phyloP scores from a whole-genome alignment of 2,888 invertebrate genomes.

The Apamea epomidion region DNA sequence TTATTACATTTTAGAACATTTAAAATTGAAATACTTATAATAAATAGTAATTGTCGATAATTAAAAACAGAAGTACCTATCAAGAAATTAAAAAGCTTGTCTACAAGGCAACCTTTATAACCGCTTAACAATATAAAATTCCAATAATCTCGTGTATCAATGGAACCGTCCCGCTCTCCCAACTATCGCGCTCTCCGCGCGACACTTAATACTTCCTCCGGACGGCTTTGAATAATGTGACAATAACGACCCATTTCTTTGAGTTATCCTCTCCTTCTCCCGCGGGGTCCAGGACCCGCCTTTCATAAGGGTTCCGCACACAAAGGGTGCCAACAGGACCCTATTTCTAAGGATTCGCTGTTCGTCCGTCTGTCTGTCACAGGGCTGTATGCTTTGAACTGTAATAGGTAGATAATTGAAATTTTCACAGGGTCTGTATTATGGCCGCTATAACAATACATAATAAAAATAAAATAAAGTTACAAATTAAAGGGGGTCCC shows the following conservation, averaged over 20 bases:
- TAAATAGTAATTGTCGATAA: neutral
- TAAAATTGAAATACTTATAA: neutral
- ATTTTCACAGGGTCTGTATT: neutral
- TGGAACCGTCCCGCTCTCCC: constrained; percentile 70
- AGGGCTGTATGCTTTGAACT: neutral
- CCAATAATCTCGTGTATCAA: constrained; percentile 56
- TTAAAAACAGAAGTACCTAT: neutral
- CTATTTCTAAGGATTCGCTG: neutral
- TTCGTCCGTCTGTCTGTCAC: neutral
- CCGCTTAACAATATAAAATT: constrained; percentile 6
- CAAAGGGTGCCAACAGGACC: neutral
- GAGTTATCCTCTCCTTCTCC: constrained; percentile 78
- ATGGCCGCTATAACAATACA: too few relatives aligned
- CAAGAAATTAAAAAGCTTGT: too few relatives aligned
- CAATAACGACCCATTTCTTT: constrained; percentile 79
- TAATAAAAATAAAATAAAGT: too few relatives aligned
- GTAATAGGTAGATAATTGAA: neutral
- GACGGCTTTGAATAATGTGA: constrained; percentile 78
- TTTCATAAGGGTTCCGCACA: constrained; percentile 48
- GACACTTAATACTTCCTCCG: constrained; percentile 88
- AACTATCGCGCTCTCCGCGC: constrained; percentile 79
- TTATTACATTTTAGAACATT: neutral
- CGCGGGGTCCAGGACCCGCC: constrained; percentile 64
- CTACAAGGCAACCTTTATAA: neutral
- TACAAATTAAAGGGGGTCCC: neutral